Base-by-base conservation (phyloP, 2,113 vertebrate species). In the Deroptyus accipitrinus region DNA sequence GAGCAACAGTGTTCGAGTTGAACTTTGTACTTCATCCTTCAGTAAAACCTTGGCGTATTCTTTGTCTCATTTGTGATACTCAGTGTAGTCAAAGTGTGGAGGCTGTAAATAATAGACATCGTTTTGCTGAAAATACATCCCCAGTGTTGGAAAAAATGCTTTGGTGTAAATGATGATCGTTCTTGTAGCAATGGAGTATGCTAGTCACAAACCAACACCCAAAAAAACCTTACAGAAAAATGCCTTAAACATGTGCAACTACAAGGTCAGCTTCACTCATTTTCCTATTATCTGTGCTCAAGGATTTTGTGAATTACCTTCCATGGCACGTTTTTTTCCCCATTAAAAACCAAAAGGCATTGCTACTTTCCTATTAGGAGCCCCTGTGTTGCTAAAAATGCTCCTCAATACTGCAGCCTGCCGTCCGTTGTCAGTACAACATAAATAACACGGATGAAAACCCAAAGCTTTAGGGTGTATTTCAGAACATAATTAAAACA, bases 351-450 rank as follows among this genome's bases (percentile, higher is more conserved):
- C 23, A 9, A 52, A 20, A 37, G 2, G 25, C 72, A 41, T 57
- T 24, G 24, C 33, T 72, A 52, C 31, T 64, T 83, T 72, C n/a
- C 35, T 33, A 7, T 12, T 9, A 35, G 42, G 48, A 84, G 33
- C 25, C 6, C 6, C 49, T 17, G 9, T 2, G 10, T 52, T 30
- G 48, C 55, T 81, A 15, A 63, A 77, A 64, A 7, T 11, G 37
- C 33, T 93, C 54, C 79, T 92, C 83, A 83, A 19, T n/a, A 64
- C 95, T 92, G 95, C 86, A 64, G 67, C 88, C 94, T 94, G 23
- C 83, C 13, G 88, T 88, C 80, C 79, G 9, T 23, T 24, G 23
- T 35, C 61, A n/a, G 88, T 46, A 92, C 48, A 67, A 75, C 11
- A 3, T 11, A 46, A 82, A 44, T 10, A 54, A 23, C 46, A 10